Evolutionary conservation across 2,113 vertebrate genomes (phyloP), one percentile per base, ranked within the genome.

Genomic region (Ailuropoda melanoleuca): DNA sequence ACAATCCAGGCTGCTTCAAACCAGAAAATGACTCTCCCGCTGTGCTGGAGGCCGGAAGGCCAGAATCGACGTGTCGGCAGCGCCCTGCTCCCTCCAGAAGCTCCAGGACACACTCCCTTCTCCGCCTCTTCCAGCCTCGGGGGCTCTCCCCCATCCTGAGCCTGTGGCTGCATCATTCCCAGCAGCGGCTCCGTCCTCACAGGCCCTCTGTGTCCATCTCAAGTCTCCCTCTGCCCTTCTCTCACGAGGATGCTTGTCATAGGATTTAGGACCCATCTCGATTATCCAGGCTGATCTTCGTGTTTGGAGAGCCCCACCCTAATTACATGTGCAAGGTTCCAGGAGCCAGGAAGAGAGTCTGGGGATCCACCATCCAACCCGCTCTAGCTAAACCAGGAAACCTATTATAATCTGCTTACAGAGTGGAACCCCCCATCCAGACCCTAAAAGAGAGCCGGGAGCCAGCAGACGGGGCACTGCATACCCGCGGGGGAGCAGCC

Each of bases 191-290:
- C 18, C 2, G 0, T 21, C 75, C 17, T 78, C 48, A 53, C 31
- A 21, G 9, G 17, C 46, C 75, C 29, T 29, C 74, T 78, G 8
- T 50, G 70, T 53, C 48, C 8, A 19, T 43, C 66, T 31, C 46
- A 4, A 1, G 23, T 37, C 3, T 55, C 48, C 9, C 9, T 31
- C 66, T 55, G 17, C 15, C n/a, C 6, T 11, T 21, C 66, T 55
- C 48, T 56, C 29, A 31, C 0, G 3, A 31, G 24, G 50, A 56
- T 26, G 2, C 77, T 37, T 8, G 6, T 23, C 18, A 0, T 10
- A 34, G 53, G 26, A 43, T 2, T 43, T 43, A 23, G 26, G 68
- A 39, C n/a, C 66, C 66, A 8, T 5, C 50, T 56, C 26, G 18
- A 15, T 23, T 23, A 39, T 15, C 86, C 37, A 43, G 26, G 34